Evolutionary conservation across 2,888 invertebrate species (phyloP), one percentile per base, ranked within the genome.

Genomic region (Pterobdella sp.): DNA sequence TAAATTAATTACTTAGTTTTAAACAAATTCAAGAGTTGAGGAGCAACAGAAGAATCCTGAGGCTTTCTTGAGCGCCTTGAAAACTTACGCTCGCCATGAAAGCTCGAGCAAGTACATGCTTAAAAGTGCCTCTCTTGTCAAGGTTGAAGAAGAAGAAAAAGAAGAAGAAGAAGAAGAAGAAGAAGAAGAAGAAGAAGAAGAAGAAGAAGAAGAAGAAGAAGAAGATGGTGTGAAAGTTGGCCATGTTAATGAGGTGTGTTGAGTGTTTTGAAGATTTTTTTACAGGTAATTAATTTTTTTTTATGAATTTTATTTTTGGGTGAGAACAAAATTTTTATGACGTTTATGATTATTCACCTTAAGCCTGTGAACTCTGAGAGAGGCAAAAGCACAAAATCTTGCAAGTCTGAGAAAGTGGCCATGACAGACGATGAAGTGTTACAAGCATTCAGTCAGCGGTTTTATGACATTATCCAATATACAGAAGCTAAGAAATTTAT

Each of bases 41-140:
- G 98, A 99, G 82, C 97, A 98, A 86, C 95, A 96, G 87, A 94
- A 94, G 84, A 97, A 98, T 87, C 98, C 98, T 1, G 97, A 98
- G 85, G 98, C 98, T 71, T 97, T 98, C 74, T 87, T 99, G 78
- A 97, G 98, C 86, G 97, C 97, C 73, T 89, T 99, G 68, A 82
- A 82, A 74, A 82, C 82, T 76, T 83, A 83, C 75, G 82, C 82
- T 76, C 36, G 52, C 32, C 34, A 32, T 22, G 35, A 29, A 22
- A 56, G 36, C 34, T 26, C 56, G 22, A 71, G 26, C 35, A 71
- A 71, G 60, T 70, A 52, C 52, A 70, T 70, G 70, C 42, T 67
- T 4, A 7, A 10, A 7, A 67, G 22, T 34, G 67, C 14, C 29
- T 14, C 49, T 7, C 7, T 7, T 42, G 49, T 42, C 22, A 42